These are phyloP conservation scores for Julus scandinavius DNA, from an alignment of 2,888 invertebrate species.

Conservation along the genomic window DNA sequence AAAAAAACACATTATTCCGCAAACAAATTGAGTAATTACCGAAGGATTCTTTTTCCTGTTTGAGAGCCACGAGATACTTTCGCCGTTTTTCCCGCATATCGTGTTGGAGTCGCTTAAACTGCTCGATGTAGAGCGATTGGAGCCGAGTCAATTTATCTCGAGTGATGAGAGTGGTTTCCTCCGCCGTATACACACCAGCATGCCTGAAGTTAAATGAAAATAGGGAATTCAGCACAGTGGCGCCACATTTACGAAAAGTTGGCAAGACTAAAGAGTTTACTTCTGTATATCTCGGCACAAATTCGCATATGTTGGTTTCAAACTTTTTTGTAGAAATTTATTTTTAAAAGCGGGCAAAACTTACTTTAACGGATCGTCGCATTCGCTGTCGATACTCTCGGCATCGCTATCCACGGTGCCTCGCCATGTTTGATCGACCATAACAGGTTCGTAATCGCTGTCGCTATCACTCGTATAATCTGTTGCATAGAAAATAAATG, in stretches of 20 bases:
- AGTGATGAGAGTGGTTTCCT: conserved; percentile 83
- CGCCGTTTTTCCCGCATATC: conserved; percentile 77
- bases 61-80: conserved; percentile 77
- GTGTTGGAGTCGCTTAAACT: conserved; percentile 80
- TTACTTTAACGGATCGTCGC: conserved; percentile 81
- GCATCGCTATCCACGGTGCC: conserved; percentile 78
- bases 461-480: conserved; percentile 81
- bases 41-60: conserved; percentile 81
- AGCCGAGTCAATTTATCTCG: conserved; percentile 79
- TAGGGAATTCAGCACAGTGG: neutral
- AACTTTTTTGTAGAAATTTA: too few relatives aligned
- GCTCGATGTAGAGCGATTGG: conserved; percentile 83
- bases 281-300: too few relatives aligned
- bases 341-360: conserved; percentile 57
- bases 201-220: conserved; percentile 71
- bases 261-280: too few relatives aligned
- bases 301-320: neutral
- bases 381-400: conserved; percentile 80
- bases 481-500: conserved; percentile 61
- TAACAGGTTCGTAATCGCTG: conserved; percentile 76
- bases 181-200: conserved; percentile 88
- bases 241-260: too few relatives aligned
- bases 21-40: conserved; percentile 68
- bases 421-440: conserved; percentile 72
- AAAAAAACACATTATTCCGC: neutral